Conservation (phyloP, 2,888 invertebrate species). For the Cryptus armator region DNA sequence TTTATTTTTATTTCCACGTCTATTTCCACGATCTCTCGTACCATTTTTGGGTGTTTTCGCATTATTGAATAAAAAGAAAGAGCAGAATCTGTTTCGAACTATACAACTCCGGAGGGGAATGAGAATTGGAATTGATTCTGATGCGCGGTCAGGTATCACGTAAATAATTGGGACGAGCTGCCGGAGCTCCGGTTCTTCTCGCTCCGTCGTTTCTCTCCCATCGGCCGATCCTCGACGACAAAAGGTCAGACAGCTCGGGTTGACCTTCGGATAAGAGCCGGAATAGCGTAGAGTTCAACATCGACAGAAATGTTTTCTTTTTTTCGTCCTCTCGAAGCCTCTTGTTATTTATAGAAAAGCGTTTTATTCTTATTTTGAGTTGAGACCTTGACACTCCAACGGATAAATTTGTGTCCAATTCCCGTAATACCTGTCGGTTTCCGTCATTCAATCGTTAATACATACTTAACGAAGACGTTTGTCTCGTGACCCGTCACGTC, state of each 20-base stretch:
- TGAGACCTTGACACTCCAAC: background rate
- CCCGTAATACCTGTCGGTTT: slow-evolving; percentile 4
- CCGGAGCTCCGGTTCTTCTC: background rate
- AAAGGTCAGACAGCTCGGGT: slow-evolving; percentile 42
- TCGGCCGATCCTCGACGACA: background rate
- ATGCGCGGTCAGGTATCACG: background rate
- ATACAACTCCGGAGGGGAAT: background rate
- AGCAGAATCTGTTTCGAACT: background rate
- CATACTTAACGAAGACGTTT: slow-evolving; percentile 38
- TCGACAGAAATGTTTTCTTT: background rate
- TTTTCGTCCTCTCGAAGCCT: background rate
- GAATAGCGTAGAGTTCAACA: slow-evolving; percentile 26
- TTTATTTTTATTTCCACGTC: background rate
- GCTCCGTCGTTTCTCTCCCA: background rate
- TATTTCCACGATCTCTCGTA: no score
- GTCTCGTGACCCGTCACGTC: background rate
- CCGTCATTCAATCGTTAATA: slow-evolving; percentile 27
- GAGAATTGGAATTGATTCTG: slow-evolving; percentile 15
- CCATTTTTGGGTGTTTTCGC: no score
- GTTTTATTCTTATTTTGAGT: slow-evolving; percentile 13
- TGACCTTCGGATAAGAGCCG: slow-evolving; percentile 38
- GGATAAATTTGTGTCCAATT: background rate
- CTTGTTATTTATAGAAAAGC: no score
- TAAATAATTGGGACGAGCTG: slow-evolving; percentile 25
- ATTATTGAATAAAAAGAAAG: no score